phyloP scores from a whole-genome alignment of 2,888 invertebrate genomes.

The Cryptus armator region DNA sequence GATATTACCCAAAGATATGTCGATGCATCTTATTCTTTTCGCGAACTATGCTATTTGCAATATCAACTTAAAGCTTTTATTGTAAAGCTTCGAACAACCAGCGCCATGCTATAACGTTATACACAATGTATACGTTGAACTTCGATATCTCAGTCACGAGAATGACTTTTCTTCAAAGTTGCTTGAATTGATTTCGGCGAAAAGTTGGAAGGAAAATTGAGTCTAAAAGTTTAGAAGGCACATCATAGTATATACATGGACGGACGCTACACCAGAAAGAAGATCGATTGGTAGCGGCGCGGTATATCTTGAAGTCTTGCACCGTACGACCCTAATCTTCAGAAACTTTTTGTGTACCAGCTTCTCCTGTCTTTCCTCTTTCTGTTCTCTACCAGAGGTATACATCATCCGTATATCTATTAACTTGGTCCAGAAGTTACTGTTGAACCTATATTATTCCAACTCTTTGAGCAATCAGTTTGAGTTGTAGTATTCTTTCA shows the following conservation, averaged over 20 bases:
- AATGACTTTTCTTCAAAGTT: conserved; percentile 42
- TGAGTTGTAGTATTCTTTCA: not conserved
- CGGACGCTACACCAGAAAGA: conserved; percentile 23
- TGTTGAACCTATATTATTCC: no score
- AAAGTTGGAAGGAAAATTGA: conserved; percentile 49
- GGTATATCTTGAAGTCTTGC: conserved; percentile 1
- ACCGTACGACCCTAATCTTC: not conserved
- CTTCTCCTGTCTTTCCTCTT: not conserved
- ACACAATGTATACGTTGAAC: conserved; percentile 23
- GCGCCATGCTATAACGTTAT: not conserved
- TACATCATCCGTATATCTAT: not conserved
- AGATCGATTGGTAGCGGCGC: conserved; percentile 40
- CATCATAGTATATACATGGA: conserved; percentile 20
- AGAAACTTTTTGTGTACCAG: conserved; percentile 18
- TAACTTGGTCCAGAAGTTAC: not conserved
- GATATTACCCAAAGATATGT: not conserved
- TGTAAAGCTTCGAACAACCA: not conserved
- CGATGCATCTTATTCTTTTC: not conserved
- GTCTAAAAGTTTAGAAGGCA: conserved; percentile 49
- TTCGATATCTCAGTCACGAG: conserved; percentile 32
- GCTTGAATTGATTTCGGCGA: conserved; percentile 49
- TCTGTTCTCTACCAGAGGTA: not conserved
- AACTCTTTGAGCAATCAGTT: not conserved
- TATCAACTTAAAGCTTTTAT: not conserved
- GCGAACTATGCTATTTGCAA: not conserved